Base-by-base conservation (phyloP, 2,888 invertebrate species). In the Callosobruchus maculatus region DNA sequence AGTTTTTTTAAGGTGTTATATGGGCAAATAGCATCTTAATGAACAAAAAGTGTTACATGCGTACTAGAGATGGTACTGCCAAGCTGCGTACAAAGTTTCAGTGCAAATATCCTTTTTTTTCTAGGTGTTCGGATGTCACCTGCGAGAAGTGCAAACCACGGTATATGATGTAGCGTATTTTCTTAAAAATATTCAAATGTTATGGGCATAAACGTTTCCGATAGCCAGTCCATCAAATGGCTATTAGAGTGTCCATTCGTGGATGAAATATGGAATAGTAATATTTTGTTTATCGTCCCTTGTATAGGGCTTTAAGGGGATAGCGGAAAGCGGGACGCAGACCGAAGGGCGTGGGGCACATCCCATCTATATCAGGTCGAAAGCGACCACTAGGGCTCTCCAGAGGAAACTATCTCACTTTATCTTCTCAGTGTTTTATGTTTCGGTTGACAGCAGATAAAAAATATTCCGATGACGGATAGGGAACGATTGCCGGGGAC, bases 371-470 rank as follows among this genome's bases (percentile, higher is more conserved):
- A 49, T 84, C 84, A 82, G 80, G 82, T 79, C 82, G 80, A 80
- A 79, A 77, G 78, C 78, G 77, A 74, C 80, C 81, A 81, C 80
- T 81, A 82, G 81, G 82, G 82, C 85, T 85, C 86, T 85, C 86
- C 84, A 83, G 86, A 84, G 86, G 84, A 84, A 85, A 86, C 83
- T 84, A 83, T 84, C 84, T 84, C 84, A 85, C 86, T 86, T 87
- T 87, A 87, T 87, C 86, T 86, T 84, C 82, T 7, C 83, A 84
- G 83, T 85, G 86, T 86, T 87, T 87, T 87, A 87, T 87, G 86
- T 85, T 84, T 83, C 83, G 81, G 85, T 85, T 86, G 87, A 87
- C 87, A 86, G 86, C 82, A 85, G 86, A 86, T 87, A 87, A 87
- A 49, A 87, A 87, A 86, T 86, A 86, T 86, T 85, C 84, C 83